These are phyloP conservation scores for Harpalus rubripes DNA, from an alignment of 2,888 invertebrate species.

Conservation along the genomic window DNA sequence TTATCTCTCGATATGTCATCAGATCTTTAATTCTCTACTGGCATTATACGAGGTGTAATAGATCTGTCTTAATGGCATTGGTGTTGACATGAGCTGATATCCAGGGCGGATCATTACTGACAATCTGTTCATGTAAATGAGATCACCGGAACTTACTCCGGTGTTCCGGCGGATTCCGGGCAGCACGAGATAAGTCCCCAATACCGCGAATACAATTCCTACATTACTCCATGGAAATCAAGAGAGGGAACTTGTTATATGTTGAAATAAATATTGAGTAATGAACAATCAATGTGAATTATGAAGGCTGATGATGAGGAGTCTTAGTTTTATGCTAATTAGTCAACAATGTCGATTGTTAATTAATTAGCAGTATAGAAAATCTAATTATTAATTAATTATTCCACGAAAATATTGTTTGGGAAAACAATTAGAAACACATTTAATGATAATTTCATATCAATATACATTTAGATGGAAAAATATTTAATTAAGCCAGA, in stretches of 20 bases:
- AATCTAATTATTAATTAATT: not conserved
- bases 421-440: not conserved
- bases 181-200: not conserved
- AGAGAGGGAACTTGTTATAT: too few species aligned
- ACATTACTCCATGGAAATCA: too few species aligned
- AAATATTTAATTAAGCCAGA: too few species aligned
- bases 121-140: constrained; percentile 23
- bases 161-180: not conserved
- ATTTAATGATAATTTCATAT: not conserved
- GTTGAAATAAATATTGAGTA: too few species aligned
- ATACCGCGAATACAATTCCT: too few species aligned
- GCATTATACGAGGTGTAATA: too few species aligned
- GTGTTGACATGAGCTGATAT: not conserved
- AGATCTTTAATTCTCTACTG: too few species aligned
- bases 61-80: too few species aligned
- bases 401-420: not conserved
- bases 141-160: constrained; percentile 10
- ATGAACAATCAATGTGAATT: not conserved
- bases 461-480: too few species aligned
- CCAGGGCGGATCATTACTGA: constrained; percentile 19
- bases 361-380: too few species aligned
- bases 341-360: constrained; percentile 25
- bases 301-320: constrained; percentile 9
- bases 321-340: constrained; percentile 47
- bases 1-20: too few species aligned